Percentiles rank a stretch among this genome's conserved stretches.
These are phyloP conservation scores for Alligator sinensis DNA, from an alignment of 2,113 vertebrate species.

Conservation along the genomic window DNA sequence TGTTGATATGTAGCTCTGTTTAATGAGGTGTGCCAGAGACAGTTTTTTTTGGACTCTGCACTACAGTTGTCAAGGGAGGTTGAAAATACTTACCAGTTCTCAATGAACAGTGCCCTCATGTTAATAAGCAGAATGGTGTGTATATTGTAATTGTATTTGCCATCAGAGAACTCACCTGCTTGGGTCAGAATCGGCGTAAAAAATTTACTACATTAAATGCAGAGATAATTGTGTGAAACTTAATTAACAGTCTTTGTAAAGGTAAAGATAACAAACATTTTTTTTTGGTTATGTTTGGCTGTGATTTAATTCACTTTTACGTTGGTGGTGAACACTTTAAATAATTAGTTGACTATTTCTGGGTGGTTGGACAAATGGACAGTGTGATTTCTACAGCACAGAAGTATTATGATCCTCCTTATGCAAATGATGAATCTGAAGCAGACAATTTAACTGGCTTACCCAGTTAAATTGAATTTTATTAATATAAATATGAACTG, in stretches of 20 bases:
- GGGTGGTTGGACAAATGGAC: not conserved
- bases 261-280: not conserved
- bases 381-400: not conserved
- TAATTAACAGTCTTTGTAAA: constrained; percentile 48
- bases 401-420: not conserved
- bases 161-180: constrained; percentile 37
- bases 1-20: constrained; percentile 49
- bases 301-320: not conserved
- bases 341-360: not conserved
- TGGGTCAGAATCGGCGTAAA: constrained; percentile 41
- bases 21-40: constrained; percentile 59
- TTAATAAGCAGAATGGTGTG: constrained; percentile 57
- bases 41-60: constrained; percentile 49
- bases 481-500: not conserved
- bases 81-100: constrained; percentile 61
- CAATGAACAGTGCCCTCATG: constrained; percentile 50
- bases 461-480: not conserved
- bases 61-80: constrained; percentile 48
- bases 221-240: constrained; percentile 22
- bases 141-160: constrained; percentile 42
- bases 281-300: not conserved
- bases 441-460: not conserved
- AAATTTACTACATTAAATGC: constrained; percentile 33
- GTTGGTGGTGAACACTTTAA: not conserved
- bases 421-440: not conserved